A percentile compares a stretch with the other conserved stretches of the same genome.
Evolutionary conservation across 1,140 invertebrate species (phyloP).

Genomic region (Heliconius melpomene): DNA sequence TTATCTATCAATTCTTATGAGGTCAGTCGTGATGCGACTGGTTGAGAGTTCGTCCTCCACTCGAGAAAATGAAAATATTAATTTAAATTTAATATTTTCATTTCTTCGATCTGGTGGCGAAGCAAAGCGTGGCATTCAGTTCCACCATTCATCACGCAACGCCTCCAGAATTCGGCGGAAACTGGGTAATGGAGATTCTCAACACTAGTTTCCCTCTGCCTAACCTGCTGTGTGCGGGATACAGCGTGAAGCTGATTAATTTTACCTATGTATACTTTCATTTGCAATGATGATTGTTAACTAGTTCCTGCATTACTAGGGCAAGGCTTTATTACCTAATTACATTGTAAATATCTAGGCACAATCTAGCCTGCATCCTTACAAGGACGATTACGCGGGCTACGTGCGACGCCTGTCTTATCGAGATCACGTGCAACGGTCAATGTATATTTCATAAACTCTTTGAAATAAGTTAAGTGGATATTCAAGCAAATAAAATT

Average conservation of each 20-base stretch:
- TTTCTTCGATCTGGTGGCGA: no score
- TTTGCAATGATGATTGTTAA: conserved; percentile 33
- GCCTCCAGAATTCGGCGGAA: no score
- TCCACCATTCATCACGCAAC: no score
- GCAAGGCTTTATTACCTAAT: conserved; percentile 52
- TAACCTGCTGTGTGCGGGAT: no score
- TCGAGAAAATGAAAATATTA: no score
- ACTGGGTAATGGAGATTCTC: no score
- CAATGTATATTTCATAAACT: conserved; percentile 26
- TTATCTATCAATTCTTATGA: neutral
- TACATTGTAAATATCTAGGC: conserved; percentile 48
- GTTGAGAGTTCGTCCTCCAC: no score
- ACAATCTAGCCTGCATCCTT: conserved; percentile 45
- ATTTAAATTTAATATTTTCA: no score
- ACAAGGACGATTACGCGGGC: conserved; percentile 48
- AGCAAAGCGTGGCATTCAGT: no score
- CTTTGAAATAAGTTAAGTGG: neutral
- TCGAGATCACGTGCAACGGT: conserved; percentile 35
- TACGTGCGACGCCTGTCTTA: conserved; percentile 35
- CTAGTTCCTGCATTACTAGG: conserved; percentile 41
- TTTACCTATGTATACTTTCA: neutral
- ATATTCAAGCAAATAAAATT: neutral
- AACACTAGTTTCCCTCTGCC: no score
- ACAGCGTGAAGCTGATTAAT: no score
- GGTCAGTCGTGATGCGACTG: no score